These are phyloP conservation scores for Agrilus mali DNA, from an alignment of 2,888 invertebrate species.

Conservation along the genomic window DNA sequence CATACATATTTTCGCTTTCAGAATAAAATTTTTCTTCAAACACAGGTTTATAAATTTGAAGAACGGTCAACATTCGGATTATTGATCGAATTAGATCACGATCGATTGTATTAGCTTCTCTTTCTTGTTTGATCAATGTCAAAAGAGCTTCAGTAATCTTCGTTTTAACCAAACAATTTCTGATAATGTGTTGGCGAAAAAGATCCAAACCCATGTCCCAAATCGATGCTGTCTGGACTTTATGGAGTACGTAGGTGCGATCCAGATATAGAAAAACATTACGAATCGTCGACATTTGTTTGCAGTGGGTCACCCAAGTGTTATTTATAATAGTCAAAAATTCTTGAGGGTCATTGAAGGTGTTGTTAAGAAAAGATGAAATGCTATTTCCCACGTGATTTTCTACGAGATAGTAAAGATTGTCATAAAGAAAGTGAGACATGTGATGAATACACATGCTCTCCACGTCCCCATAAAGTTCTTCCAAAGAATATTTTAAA, in stretches of 20 bases:
- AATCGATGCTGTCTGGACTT: constrained; percentile 81
- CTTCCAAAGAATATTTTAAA: constrained; percentile 63
- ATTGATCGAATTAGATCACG: constrained; percentile 79
- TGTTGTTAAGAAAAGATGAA: constrained; percentile 66
- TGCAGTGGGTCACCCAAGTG: constrained; percentile 87
- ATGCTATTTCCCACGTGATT: constrained; percentile 76
- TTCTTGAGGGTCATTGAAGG: constrained; percentile 49
- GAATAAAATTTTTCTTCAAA: constrained; percentile 77
- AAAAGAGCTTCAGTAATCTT: constrained; percentile 83
- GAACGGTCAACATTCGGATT: constrained; percentile 83
- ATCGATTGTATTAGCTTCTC: constrained; percentile 80
- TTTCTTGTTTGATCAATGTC: constrained; percentile 76
- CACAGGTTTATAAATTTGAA: constrained; percentile 78
- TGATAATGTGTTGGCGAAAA: constrained; percentile 81
- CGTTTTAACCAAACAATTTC: constrained; percentile 71
- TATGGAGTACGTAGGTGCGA: constrained; percentile 86
- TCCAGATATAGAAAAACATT: constrained; percentile 95
- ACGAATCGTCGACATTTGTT: constrained; percentile 92
- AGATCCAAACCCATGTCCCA: constrained; percentile 93
- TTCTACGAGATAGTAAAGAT: constrained; percentile 69
- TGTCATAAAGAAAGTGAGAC: constrained; percentile 75
- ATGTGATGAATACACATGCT: constrained; percentile 93
- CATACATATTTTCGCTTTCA: constrained; percentile 80
- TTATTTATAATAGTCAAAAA: constrained; percentile 79
- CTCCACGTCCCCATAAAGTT: constrained; percentile 87